phyloP scores from a whole-genome alignment of 2,113 vertebrate genomes.

The Probosciger aterrimus region DNA sequence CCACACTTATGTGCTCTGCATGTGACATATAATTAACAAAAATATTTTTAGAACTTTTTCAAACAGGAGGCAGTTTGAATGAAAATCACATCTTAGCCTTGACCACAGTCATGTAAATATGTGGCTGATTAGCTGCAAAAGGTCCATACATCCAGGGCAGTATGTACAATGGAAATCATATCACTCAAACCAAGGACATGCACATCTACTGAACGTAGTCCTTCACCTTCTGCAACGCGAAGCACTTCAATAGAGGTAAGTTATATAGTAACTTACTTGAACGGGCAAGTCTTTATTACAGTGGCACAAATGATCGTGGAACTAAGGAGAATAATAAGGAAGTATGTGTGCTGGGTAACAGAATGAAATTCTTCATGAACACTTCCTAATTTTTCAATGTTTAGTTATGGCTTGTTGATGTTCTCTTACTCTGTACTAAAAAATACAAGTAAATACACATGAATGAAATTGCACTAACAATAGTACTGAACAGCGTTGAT shows the following conservation, averaged over 20 bases:
- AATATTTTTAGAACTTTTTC: background rate
- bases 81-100: background rate
- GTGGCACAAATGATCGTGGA: background rate
- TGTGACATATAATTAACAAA: background rate
- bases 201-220: accelerated
- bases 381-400: background rate
- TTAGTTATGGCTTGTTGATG: background rate
- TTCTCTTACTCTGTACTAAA: background rate
- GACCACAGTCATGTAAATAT: background rate
- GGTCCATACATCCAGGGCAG: background rate
- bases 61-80: background rate
- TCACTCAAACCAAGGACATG: background rate
- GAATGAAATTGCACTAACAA: background rate
- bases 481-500: background rate
- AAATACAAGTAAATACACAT: background rate
- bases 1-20: background rate
- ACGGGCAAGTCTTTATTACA: background rate
- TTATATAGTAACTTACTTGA: background rate
- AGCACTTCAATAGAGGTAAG: background rate
- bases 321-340: background rate
- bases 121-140: background rate
- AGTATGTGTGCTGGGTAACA: background rate
- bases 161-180: background rate
- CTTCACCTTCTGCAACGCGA: background rate
- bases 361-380: background rate